Evolutionary conservation across 1,140 invertebrate species (phyloP).

Genomic region (Brevipalpus yothersi): DNA sequence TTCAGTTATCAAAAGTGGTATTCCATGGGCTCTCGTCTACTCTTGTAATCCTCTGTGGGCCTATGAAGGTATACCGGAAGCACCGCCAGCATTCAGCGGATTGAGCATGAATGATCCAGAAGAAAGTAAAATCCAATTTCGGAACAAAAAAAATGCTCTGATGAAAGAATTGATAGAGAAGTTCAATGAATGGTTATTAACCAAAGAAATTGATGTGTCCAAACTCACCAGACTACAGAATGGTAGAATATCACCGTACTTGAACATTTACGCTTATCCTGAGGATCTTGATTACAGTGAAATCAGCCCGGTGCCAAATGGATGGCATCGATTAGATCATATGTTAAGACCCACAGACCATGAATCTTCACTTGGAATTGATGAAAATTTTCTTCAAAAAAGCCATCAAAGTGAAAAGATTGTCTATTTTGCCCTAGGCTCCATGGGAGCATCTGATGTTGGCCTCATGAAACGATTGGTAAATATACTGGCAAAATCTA

Average conservation of each 20-base stretch:
- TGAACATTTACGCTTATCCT: slow-evolving; percentile 9
- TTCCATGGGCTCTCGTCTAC: background rate
- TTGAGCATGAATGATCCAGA: background rate
- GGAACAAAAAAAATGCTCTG: background rate
- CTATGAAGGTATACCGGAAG: background rate
- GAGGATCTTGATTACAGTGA: slow-evolving; percentile 7
- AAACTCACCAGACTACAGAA: background rate
- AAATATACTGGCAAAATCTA: slow-evolving; percentile 3
- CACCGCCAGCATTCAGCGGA: background rate
- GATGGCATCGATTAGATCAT: slow-evolving; percentile 5
- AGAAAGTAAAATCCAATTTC: background rate
- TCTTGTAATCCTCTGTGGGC: background rate
- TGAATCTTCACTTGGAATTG: background rate
- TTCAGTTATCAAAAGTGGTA: background rate
- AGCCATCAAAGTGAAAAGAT: slow-evolving; percentile 6
- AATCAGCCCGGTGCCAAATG: background rate
- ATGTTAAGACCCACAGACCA: slow-evolving; percentile 1
- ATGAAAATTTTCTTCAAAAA: slow-evolving; percentile 1
- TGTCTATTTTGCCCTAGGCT: slow-evolving; percentile 7
- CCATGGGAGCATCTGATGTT: slow-evolving; percentile 12
- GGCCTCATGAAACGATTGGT: slow-evolving; percentile 7
- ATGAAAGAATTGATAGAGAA: background rate
- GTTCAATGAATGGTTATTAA: background rate
- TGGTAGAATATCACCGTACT: background rate
- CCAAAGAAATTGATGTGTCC: background rate